These are phyloP conservation scores for Drosophila aff. DNA, from an alignment of 1,140 invertebrate species.

Conservation along the genomic window DNA sequence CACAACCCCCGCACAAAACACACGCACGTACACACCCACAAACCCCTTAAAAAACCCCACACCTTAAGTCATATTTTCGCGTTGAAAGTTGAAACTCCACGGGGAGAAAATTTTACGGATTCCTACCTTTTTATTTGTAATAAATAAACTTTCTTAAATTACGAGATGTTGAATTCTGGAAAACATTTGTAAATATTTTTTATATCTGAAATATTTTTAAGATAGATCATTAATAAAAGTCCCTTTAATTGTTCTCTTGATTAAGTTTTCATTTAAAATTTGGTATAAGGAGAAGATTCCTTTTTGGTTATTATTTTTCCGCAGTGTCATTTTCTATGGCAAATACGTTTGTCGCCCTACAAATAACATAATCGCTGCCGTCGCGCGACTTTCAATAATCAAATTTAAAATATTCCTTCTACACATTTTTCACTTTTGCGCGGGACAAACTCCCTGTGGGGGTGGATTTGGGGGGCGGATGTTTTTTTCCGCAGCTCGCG, in stretches of 20 bases:
- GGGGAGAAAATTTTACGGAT: background rate
- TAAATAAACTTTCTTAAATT: background rate
- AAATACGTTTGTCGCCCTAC: conserved; percentile 68
- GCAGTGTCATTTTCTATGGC: conserved; percentile 33
- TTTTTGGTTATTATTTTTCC: background rate
- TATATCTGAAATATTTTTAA: background rate
- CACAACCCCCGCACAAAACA: conserved; percentile 50
- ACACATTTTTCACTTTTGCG: conserved; percentile 45
- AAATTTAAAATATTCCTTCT: conserved; percentile 77
- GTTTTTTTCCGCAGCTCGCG: background rate
- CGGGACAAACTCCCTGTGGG: conserved; percentile 3
- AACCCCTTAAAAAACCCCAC: conserved; percentile 20
- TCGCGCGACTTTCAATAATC: conserved; percentile 70
- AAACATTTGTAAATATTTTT: background rate
- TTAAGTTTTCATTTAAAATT: background rate
- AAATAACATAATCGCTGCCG: conserved; percentile 74
- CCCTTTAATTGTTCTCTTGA: no score
- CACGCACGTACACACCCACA: conserved; percentile 39
- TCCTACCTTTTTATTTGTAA: background rate
- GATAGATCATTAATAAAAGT: background rate
- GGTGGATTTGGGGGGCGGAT: conserved; percentile 7
- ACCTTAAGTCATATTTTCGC: conserved; percentile 10
- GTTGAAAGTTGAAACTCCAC: conserved; percentile 13
- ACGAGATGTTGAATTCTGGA: background rate
- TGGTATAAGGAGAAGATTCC: background rate